Percentiles rank a stretch among this genome's conserved stretches.
phyloP scores from a whole-genome alignment of 2,888 invertebrate species.

The Eupeodes luniger region DNA sequence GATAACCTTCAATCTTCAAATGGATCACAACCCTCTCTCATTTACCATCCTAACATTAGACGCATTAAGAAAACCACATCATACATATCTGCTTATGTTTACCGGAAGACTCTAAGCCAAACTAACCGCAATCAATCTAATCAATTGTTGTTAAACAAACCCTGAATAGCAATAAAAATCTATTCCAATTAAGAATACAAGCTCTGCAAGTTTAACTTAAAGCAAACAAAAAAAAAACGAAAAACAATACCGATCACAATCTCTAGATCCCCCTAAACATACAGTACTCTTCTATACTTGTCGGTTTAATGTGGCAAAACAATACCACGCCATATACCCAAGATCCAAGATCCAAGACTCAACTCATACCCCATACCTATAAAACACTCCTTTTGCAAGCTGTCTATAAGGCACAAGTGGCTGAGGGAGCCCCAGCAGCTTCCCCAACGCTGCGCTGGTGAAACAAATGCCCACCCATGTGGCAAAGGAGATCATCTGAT shows the following conservation, averaged over 20 bases:
- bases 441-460: not conserved
- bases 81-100: not conserved
- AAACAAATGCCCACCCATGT: constrained; percentile 73
- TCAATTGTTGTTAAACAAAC: constrained; percentile 74
- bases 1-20: not conserved
- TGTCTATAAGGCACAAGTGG: not conserved
- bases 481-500: constrained; percentile 66
- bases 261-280: constrained; percentile 34
- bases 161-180: constrained; percentile 61
- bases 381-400: constrained; percentile 20
- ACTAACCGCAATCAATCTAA: constrained; percentile 60
- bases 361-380: too few relatives aligned
- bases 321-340: constrained; percentile 39
- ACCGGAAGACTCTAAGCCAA: constrained; percentile 50
- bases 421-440: constrained; percentile 20
- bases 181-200: constrained; percentile 68
- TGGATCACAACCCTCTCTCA: not conserved
- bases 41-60: not conserved
- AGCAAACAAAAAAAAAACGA: not conserved
- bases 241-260: constrained; percentile 51
- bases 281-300: not conserved
- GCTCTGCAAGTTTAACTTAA: constrained; percentile 28
- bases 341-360: not conserved
- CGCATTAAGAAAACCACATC: not conserved
- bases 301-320: constrained; percentile 58